Evolutionary conservation across 2,888 invertebrate genomes (phyloP), one percentile per base, ranked within the genome.

Genomic region (Tinea semifulvella): DNA sequence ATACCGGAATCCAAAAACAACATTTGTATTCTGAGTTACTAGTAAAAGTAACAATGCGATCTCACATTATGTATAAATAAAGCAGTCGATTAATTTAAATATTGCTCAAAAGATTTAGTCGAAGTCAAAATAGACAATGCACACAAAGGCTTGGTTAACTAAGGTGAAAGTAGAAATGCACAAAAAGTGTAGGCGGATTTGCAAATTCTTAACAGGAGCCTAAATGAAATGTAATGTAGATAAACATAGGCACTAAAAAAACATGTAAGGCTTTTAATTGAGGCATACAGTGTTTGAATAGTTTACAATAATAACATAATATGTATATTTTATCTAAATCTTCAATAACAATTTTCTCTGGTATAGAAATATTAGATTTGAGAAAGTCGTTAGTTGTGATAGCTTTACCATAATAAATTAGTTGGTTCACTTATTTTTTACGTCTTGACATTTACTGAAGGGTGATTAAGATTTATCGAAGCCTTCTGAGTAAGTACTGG

Each of bases 91-190:
- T 43, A 48, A 46, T 50, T 46, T 28, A 28, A 47, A 45, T 27
- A 56, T 52, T 53, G 56, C 17, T 10, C 18, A 25, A 16, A 17
- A 45, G 46, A 45, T 42, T 45, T 59, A 55, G 57, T 58, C 57
- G 61, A 51, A 57, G 55, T 53, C 50, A 57, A 49, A 51, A 51
- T 49, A 53, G 50, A 49, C 54, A 50, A 53, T 50, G 48, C 51
- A 50, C 52, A 43, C 39, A 42, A 42, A 20, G 40, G 22, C 2
- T 22, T 3, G n/a, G 14, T 11, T 13, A 40, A 22, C 17, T 17
- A 27, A 48, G 46, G 67, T 62, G 70, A 71, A 70, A 71, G 68
- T 63, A 52, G 63, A 60, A 66, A 65, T 68, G n/a, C 19, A 68
- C 65, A 61, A 53, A 56, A 49, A 53, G 49, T 49, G 65, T 68